phyloP scores from a whole-genome alignment of 2,888 invertebrate genomes.

The Minunthozetes semirufus region DNA sequence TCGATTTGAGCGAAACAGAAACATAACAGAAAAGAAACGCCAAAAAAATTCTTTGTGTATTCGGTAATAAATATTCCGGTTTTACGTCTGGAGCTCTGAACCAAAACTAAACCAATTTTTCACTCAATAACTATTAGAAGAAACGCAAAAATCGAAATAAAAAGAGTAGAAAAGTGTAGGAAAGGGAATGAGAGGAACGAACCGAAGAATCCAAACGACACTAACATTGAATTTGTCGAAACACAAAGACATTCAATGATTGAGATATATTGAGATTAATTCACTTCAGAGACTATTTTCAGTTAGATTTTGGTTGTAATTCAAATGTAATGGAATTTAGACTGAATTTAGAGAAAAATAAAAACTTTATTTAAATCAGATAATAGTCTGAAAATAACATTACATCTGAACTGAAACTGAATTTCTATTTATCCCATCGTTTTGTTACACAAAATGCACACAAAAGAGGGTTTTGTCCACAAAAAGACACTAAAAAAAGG shows the following conservation, averaged over 20 bases:
- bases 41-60: constrained; percentile 1
- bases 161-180: neutral
- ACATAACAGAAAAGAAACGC: neutral
- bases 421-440: neutral
- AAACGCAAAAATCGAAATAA: neutral
- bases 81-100: constrained; percentile 21
- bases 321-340: no score
- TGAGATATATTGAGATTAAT: constrained; percentile 28
- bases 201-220: constrained; percentile 3
- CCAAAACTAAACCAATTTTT: constrained; percentile 31
- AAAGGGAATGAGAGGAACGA: neutral
- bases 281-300: neutral
- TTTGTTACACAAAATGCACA: neutral
- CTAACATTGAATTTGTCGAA: constrained; percentile 15
- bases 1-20: constrained; percentile 9
- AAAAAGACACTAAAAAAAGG: neutral
- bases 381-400: constrained; percentile 4
- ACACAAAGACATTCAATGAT: constrained; percentile 22
- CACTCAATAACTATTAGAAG: constrained; percentile 14
- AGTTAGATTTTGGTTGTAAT: no score
- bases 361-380: constrained; percentile 9
- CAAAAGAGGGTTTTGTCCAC: constrained; percentile 3
- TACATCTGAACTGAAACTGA: neutral
- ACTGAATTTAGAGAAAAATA: neutral
- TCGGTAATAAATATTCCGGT: constrained; percentile 21